phyloP scores from a whole-genome alignment of 2,888 invertebrate species.

The Ennomos quercinarius region DNA sequence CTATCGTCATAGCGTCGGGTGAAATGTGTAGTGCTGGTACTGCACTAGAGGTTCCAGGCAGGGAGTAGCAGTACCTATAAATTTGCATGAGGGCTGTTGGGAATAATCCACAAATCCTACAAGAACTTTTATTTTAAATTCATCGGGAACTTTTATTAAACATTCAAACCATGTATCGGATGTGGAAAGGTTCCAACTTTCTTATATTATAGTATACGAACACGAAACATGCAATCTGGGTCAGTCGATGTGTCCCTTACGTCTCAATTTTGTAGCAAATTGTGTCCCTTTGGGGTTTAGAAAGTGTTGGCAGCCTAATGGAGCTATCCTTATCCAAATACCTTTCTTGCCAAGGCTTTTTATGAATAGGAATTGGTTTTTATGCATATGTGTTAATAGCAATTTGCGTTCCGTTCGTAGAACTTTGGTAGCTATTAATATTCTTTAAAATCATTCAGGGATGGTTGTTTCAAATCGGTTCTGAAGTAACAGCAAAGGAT shows the following conservation, averaged over 20 bases:
- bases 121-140: slow-evolving; percentile 13
- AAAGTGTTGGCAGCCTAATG: slow-evolving; percentile 30
- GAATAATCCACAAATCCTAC: neutral
- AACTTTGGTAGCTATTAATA: too few relatives aligned
- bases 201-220: slow-evolving; percentile 27
- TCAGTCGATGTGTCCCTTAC: slow-evolving; percentile 49
- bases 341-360: too few relatives aligned
- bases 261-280: slow-evolving; percentile 65
- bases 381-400: too few relatives aligned
- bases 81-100: neutral
- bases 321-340: slow-evolving; percentile 20
- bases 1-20: too few relatives aligned
- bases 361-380: neutral
- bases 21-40: too few relatives aligned
- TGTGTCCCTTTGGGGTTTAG: slow-evolving; percentile 60
- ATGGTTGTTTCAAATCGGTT: too few relatives aligned
- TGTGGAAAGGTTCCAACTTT: slow-evolving; percentile 42
- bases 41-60: too few relatives aligned
- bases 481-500: too few relatives aligned
- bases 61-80: too few relatives aligned
- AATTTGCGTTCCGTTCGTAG: too few relatives aligned
- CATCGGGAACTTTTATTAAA: slow-evolving; percentile 23
- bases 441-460: too few relatives aligned
- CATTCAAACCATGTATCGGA: slow-evolving; percentile 33
- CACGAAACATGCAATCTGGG: slow-evolving; percentile 54